Evolutionary conservation across 2,888 invertebrate genomes (phyloP).

Genomic region (Spisula subtruncata): DNA sequence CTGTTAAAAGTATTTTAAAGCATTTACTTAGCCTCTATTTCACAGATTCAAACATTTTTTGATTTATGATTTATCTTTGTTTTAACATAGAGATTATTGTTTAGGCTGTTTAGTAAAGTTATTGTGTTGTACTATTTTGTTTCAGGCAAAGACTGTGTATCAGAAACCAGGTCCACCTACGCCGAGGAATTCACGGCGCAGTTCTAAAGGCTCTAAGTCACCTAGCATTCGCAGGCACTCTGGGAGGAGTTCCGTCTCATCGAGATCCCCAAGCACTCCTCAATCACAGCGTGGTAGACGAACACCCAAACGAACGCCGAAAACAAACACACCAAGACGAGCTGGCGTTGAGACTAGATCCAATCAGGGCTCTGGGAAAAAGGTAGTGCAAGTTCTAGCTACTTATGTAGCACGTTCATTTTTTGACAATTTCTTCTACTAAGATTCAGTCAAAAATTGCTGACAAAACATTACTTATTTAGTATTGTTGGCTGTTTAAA

Average conservation of each 20-base stretch:
- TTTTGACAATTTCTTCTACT: conserved; percentile 7
- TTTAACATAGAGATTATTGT: too few species aligned
- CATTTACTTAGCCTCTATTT: too few species aligned
- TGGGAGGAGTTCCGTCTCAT: conserved; percentile 53
- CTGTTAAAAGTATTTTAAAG: too few species aligned
- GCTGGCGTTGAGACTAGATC: conserved; percentile 44
- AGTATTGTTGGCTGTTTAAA: background rate
- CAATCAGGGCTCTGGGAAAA: conserved; percentile 68
- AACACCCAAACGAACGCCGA: conserved; percentile 66
- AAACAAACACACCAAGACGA: conserved; percentile 49
- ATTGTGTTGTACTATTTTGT: too few species aligned
- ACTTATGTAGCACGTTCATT: background rate
- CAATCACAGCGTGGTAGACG: conserved; percentile 56
- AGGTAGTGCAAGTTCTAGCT: conserved; percentile 56
- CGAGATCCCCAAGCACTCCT: conserved; percentile 72
- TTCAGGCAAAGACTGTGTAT: conserved; percentile 71
- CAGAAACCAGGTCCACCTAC: conserved; percentile 82
- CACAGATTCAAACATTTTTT: too few species aligned
- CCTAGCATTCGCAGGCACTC: conserved; percentile 57
- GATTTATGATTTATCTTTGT: too few species aligned
- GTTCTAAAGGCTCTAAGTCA: conserved; percentile 69
- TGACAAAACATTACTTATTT: background rate
- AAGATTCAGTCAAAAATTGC: background rate
- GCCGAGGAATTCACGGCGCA: conserved; percentile 75
- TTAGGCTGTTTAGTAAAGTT: too few species aligned